These are phyloP conservation scores for Oreochromis niloticus DNA, from an alignment of 2,113 vertebrate species.

Conservation along the genomic window DNA sequence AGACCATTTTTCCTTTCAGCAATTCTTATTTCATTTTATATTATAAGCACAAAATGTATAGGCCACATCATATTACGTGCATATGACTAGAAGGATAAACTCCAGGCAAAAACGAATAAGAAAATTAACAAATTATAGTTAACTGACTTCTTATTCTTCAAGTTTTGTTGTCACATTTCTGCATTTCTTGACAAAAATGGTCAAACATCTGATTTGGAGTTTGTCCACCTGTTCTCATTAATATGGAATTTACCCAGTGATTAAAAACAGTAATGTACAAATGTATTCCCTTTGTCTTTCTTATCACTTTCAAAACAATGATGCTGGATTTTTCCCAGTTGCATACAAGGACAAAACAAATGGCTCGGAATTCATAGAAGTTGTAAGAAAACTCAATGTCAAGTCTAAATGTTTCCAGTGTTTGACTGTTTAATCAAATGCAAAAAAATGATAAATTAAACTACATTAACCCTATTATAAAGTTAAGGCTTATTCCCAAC, in stretches of 20 bases:
- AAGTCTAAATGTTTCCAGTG: background rate
- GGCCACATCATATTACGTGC: background rate
- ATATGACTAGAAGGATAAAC: background rate
- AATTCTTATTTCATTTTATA: background rate
- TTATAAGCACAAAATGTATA: background rate
- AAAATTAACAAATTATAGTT: background rate
- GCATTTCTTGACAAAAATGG: background rate
- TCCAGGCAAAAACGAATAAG: background rate
- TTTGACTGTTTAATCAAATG: background rate
- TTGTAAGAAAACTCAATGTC: background rate
- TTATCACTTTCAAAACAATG: background rate
- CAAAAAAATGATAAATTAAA: background rate
- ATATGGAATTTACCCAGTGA: background rate
- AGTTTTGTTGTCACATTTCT: background rate
- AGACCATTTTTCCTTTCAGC: background rate
- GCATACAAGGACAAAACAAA: background rate
- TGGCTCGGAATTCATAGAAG: background rate
- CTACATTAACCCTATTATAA: background rate
- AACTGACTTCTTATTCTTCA: background rate
- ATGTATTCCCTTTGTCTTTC: background rate
- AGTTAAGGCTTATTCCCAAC: background rate
- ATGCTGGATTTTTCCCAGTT: background rate
- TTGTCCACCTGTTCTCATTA: background rate
- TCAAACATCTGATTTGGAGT: background rate
- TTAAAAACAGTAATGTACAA: background rate